Base-by-base conservation (phyloP, 2,797 vertebrate genomes). In the Anisognathus igniventris region DNA sequence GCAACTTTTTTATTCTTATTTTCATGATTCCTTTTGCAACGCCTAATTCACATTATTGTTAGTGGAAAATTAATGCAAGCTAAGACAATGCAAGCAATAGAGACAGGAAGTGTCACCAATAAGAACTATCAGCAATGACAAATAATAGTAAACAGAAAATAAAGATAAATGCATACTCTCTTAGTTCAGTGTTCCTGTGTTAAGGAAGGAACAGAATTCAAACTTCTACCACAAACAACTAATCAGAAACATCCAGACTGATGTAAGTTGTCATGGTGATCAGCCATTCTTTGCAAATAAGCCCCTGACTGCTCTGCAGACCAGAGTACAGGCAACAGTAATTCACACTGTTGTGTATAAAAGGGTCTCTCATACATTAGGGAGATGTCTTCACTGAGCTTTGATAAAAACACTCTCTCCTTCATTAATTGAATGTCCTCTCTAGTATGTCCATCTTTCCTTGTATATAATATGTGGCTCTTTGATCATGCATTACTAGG, bases 251-350 rank as follows among this genome's bases (percentile, higher is more conserved):
- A 84, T 56, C 27, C 45, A 84, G 56, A 33, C 31, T 66, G 44
- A 23, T 25, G 4, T 53, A 57, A 76, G 57, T 45, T 88, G 70
- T 77, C 79, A 64, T 74, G 64, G 64, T 66, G 66, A 93, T 86
- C 35, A 58, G 28, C n/a, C 42, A 35, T 30, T 80, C 40, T 77
- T 16, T 62, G 35, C n/a, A 74, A 66, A 56, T 71, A 77, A 66
- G 11, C 7, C 21, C 6, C 27, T 3, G 3, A 51, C 7, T n/a
- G 20, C 47, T 64, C 16, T 0, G 0, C 30, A 93, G 31, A 54
- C 22, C 31, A 70, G 42, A 78, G 40, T 28, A 72, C 13, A 90
- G 28, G 17, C 50, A 80, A 33, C 10, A 68, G 21, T 58, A 74
- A 86, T 75, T 79, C 37, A 53, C 13, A 56, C 9, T 54, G 7